phyloP scores from a whole-genome alignment of 1,140 invertebrate genomes.

The Neelides sp. region DNA sequence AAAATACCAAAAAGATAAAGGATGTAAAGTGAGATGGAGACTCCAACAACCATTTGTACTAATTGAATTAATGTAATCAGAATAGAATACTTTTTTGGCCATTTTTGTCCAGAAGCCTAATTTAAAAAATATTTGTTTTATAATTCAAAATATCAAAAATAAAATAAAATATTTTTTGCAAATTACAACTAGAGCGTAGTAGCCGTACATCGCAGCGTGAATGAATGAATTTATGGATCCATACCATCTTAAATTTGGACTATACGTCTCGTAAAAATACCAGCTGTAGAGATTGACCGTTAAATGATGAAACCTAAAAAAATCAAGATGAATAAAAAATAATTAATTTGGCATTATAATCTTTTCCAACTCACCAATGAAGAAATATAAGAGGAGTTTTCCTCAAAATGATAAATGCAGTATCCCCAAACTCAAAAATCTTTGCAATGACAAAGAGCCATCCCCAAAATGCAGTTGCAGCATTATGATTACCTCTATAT shows the following conservation, averaged over 20 bases:
- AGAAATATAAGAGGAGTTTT: constrained; percentile 21
- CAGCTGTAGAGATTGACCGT: not conserved
- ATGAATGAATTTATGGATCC: constrained; percentile 19
- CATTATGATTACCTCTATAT: constrained; percentile 8
- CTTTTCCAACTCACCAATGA: too few species aligned
- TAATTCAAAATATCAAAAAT: not conserved
- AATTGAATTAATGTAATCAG: constrained; percentile 11
- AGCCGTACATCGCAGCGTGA: constrained; percentile 14
- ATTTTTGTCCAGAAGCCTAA: constrained; percentile 4
- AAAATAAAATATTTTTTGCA: not conserved
- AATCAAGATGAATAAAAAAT: too few species aligned
- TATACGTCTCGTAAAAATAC: not conserved
- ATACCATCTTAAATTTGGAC: constrained; percentile 10
- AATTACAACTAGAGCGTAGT: constrained; percentile 13
- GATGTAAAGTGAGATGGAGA: constrained; percentile 9
- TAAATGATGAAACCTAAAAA: constrained; percentile 1
- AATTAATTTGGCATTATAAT: too few species aligned
- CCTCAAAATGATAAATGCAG: constrained; percentile 14
- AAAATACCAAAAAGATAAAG: constrained; percentile 7
- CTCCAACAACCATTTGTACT: constrained; percentile 9
- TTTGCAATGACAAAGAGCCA: constrained; percentile 15
- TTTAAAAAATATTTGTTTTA: not conserved
- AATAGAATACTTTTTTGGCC: constrained; percentile 6
- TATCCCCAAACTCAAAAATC: constrained; percentile 20
- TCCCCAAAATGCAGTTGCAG: constrained; percentile 12